Evolutionary conservation across 2,113 vertebrate genomes (phyloP).

Genomic region (Capricornis sumatraensis): DNA sequence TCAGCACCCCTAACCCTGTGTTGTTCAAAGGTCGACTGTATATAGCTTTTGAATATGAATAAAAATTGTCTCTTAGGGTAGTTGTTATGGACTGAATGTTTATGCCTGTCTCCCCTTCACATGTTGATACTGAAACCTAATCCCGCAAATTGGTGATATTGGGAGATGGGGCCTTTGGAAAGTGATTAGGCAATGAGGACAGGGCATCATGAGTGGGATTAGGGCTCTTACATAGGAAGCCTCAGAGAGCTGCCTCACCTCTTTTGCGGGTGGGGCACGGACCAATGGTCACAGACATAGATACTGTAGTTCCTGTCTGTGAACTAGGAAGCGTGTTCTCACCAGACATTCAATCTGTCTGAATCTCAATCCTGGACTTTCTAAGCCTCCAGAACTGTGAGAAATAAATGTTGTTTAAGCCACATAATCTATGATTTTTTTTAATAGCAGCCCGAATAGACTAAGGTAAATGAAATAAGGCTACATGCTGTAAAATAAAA

Average conservation of each 20-base stretch:
- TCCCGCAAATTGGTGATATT: neutral
- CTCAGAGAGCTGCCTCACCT: neutral
- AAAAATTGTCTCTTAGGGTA: neutral
- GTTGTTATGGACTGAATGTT: neutral
- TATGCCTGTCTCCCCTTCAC: neutral
- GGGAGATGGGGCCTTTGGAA: neutral
- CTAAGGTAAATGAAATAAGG: neutral
- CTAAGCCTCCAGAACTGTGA: neutral
- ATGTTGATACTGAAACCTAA: neutral
- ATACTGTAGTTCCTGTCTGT: neutral
- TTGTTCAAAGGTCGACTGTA: neutral
- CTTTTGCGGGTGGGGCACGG: neutral
- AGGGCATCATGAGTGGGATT: neutral
- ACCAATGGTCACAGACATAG: neutral
- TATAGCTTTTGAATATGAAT: neutral
- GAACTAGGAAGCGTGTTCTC: neutral
- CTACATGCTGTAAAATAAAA: neutral
- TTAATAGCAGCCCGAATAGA: neutral
- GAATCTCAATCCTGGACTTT: neutral
- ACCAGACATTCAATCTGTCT: neutral
- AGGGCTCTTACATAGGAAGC: neutral
- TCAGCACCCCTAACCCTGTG: neutral
- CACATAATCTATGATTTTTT: neutral
- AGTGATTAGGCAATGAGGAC: neutral
- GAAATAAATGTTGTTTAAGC: neutral